Base-by-base conservation (phyloP, 2,888 invertebrate genomes). In the Sphaerophoria taeniata region DNA sequence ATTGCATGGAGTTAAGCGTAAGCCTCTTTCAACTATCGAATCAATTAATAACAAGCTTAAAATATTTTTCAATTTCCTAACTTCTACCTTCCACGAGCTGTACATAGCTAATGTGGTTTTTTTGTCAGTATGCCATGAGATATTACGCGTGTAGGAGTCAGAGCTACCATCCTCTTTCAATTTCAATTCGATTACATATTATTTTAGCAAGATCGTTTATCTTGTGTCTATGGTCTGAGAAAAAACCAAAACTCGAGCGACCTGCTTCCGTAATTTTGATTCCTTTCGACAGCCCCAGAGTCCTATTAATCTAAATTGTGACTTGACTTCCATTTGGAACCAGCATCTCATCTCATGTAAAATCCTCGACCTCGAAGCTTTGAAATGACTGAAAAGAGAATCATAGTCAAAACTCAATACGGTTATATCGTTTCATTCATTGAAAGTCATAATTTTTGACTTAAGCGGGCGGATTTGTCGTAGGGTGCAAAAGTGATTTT, bases 251-350 rank as follows among this genome's bases (percentile, higher is more conserved):
- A 24, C 24, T 24, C 24, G 24, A 24, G 69, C 65, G 71, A 49
- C 70, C 80, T 60, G 80, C 80, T 81, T 85, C 85, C 85, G 80
- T 81, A 81, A 85, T 76, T 70, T 70, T 76, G 76, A 77, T 85
- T 76, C 61, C 72, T 81, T 81, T 85, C 56, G 31, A 56, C 78
- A 79, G 69, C 47, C 70, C 76, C 70, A 76, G 76, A 61, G 56
- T 79, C 14, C 65, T 75, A 49, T 55, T 65, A 51, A 39, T 56
- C 49, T 9, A 31, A 14, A 72, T 31, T 36, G 51, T 34, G 11
- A 14, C 6, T 39, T 12, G 4, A 6, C 24, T 45, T 34, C 12
- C 43, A 49, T 7, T 16, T 3, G 3, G 24, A 45, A 49, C 16
- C 1, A 43, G 7, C 36, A 36, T 49, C 51, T 69, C 63, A 74